A percentile compares a stretch with the other conserved stretches of the same genome.
Conservation (phyloP, 53 echinoderm and acorn worm genomes). For the Antedon mediterranea region DNA sequence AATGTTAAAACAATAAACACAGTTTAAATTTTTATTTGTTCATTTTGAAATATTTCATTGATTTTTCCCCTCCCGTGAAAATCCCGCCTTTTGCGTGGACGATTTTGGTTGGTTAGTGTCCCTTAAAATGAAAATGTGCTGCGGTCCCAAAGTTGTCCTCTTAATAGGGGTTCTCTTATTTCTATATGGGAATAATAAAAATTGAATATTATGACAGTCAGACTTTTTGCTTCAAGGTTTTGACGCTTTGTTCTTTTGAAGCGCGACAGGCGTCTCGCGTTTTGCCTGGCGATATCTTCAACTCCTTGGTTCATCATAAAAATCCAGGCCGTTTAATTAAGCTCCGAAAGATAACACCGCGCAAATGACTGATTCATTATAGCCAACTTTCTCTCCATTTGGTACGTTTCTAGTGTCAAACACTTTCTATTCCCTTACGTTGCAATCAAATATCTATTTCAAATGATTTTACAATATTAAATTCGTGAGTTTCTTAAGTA, state of each 20-base stretch:
- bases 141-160: no score
- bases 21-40: no score
- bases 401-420: background rate
- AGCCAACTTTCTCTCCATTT: background rate
- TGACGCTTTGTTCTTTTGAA: background rate
- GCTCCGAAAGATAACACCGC: background rate
- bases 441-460: background rate
- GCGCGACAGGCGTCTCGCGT: background rate
- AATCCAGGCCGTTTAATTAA: background rate
- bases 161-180: no score
- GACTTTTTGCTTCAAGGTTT: no score
- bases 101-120: no score
- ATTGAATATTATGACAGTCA: no score
- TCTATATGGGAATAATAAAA: no score
- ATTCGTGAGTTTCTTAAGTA: background rate
- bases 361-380: background rate
- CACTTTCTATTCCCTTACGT: background rate
- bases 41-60: no score
- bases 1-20: no score
- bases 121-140: no score
- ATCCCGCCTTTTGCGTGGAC: no score
- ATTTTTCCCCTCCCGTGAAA: no score
- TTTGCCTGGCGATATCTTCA: background rate
- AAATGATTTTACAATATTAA: background rate
- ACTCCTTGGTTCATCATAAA: slow-evolving; percentile 1